Evolutionary conservation across 2,888 invertebrate species (phyloP).

Genomic region (Diabrotica balteata): DNA sequence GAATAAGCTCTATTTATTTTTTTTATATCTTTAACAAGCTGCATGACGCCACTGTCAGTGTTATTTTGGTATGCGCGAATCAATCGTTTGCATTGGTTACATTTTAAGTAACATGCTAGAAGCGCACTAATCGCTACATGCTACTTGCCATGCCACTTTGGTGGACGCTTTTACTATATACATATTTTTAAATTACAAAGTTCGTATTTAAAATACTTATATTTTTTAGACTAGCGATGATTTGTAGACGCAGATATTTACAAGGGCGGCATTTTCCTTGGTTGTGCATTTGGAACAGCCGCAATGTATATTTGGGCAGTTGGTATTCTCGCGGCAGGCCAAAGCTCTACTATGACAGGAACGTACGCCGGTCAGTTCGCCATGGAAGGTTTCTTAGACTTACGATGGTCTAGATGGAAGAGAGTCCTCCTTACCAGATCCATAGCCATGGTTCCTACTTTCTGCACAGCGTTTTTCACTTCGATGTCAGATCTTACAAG

Average conservation of each 20-base stretch:
- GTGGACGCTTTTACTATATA: too few relatives aligned
- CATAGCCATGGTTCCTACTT: slow-evolving; percentile 81
- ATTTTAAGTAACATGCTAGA: too few relatives aligned
- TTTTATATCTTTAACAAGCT: too few relatives aligned
- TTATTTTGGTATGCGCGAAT: too few relatives aligned
- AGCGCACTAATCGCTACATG: too few relatives aligned
- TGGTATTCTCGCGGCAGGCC: slow-evolving; percentile 81
- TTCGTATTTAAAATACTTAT: too few relatives aligned
- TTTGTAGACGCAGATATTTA: slow-evolving; percentile 71
- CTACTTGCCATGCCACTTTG: too few relatives aligned
- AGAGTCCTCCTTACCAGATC: slow-evolving; percentile 82
- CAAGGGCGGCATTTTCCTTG: slow-evolving; percentile 75
- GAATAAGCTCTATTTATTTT: too few relatives aligned
- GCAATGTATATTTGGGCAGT: slow-evolving; percentile 86
- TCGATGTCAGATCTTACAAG: slow-evolving; percentile 72
- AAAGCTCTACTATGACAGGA: slow-evolving; percentile 84
- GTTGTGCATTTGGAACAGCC: slow-evolving; percentile 75
- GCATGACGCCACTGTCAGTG: too few relatives aligned
- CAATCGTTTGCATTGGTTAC: too few relatives aligned
- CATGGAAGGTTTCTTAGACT: slow-evolving; percentile 88
- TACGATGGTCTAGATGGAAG: slow-evolving; percentile 87
- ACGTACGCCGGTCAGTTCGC: slow-evolving; percentile 86
- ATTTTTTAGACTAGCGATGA: slow-evolving; percentile 61
- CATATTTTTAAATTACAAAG: too few relatives aligned
- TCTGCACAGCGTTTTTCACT: slow-evolving; percentile 72